Evolutionary conservation across 2,888 invertebrate genomes (phyloP).

Genomic region (Pristionchus mayeri): DNA sequence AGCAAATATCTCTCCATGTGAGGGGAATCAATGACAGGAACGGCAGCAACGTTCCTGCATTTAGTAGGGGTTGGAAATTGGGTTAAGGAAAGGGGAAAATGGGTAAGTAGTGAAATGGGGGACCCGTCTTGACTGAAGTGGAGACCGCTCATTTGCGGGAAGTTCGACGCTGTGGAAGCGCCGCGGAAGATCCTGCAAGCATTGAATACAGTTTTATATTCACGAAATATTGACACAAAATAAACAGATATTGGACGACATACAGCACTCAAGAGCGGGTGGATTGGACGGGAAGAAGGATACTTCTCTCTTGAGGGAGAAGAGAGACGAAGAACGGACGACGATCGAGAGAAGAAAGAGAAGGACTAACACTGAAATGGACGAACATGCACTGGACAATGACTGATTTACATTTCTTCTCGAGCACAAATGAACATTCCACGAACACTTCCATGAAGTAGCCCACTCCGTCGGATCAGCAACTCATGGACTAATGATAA

Average conservation of each 20-base stretch:
- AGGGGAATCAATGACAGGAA: neutral
- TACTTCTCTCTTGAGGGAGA: conserved; percentile 10
- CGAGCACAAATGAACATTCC: no score
- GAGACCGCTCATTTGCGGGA: conserved; percentile 49
- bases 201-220: neutral
- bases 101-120: neutral
- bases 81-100: conserved; percentile 15
- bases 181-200: conserved; percentile 65
- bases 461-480: no score
- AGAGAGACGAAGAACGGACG: conserved; percentile 22
- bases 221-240: neutral
- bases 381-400: no score
- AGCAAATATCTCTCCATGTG: neutral
- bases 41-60: conserved; percentile 37
- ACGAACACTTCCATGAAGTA: no score
- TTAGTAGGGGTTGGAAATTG: neutral
- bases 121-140: conserved; percentile 24
- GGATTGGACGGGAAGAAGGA: neutral
- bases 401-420: neutral
- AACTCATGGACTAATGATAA: no score
- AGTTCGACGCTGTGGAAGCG: conserved; percentile 66
- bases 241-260: no score
- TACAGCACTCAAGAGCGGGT: conserved; percentile 52
- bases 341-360: neutral
- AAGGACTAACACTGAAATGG: conserved; percentile 11